A percentile compares a stretch with the other conserved stretches of the same genome.
phyloP scores from a whole-genome alignment of 2,888 invertebrate species.

The Cyclophora punctaria region DNA sequence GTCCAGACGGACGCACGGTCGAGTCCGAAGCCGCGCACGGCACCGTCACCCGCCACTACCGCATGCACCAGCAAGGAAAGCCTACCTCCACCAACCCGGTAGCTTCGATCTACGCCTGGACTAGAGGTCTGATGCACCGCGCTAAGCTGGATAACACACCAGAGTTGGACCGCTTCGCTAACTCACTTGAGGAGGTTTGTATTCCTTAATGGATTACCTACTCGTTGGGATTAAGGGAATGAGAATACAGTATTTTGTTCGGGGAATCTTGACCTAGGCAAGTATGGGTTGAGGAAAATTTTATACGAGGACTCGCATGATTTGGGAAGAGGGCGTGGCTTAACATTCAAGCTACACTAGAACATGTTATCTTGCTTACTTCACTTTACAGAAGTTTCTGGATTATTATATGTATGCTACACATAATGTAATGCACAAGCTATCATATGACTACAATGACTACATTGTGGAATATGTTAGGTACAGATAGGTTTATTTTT shows the following conservation, averaged over 20 bases:
- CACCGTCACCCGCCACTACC: constrained; percentile 91
- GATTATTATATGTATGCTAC: too few relatives aligned
- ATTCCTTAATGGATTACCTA: too few relatives aligned
- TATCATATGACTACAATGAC: constrained; percentile 10
- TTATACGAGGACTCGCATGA: too few relatives aligned
- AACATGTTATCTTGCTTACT: too few relatives aligned
- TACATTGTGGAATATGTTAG: not conserved
- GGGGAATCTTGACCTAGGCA: too few relatives aligned
- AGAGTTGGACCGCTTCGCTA: constrained; percentile 82
- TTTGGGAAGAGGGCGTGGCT: too few relatives aligned
- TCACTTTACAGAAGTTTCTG: too few relatives aligned
- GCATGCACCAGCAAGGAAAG: constrained; percentile 89
- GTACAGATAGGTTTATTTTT: not conserved
- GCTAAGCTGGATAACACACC: constrained; percentile 87
- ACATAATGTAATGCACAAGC: too few relatives aligned
- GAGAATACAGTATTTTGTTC: too few relatives aligned
- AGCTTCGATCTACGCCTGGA: constrained; percentile 95
- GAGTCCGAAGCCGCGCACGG: constrained; percentile 96
- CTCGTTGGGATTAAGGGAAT: too few relatives aligned
- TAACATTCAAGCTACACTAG: too few relatives aligned
- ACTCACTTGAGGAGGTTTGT: constrained; percentile 78
- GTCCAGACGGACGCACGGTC: constrained; percentile 88
- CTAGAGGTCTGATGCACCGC: constrained; percentile 87
- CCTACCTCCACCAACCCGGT: constrained; percentile 93
- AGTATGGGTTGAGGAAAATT: too few relatives aligned